Evolutionary conservation across 2,113 vertebrate species (phyloP).

Genomic region (Sisor rabdophorus): DNA sequence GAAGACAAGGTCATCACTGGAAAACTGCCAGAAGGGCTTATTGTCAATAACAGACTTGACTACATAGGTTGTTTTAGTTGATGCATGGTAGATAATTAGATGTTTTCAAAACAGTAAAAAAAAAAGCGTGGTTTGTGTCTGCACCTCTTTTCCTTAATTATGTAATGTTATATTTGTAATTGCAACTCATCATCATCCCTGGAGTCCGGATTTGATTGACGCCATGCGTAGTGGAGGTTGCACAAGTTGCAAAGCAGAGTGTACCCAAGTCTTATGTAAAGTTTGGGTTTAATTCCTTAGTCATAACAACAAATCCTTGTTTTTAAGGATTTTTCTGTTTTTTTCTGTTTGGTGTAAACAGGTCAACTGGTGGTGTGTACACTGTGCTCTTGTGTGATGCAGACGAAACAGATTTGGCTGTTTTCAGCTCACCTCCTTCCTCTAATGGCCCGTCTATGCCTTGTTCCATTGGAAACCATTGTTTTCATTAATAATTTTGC

Average conservation of each 20-base stretch:
- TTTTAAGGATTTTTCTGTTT: neutral
- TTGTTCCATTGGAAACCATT: constrained; percentile 92
- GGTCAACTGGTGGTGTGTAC: constrained; percentile 97
- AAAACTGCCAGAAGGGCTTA: too few species aligned
- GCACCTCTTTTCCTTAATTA: too few species aligned
- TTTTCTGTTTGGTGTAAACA: constrained; percentile 53
- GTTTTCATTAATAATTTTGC: constrained; percentile 97
- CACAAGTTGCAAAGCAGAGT: neutral
- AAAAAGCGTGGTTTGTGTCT: neutral
- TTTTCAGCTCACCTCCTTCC: constrained; percentile 97
- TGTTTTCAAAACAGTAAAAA: neutral
- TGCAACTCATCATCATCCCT: too few species aligned
- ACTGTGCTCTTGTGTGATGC: constrained; percentile 96
- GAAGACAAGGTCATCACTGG: too few species aligned
- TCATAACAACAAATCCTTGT: neutral
- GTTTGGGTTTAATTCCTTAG: neutral
- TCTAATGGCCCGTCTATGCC: constrained; percentile 90
- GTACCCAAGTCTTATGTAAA: neutral
- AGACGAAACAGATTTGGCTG: constrained; percentile 98
- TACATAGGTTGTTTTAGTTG: neutral
- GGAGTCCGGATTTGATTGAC: too few species aligned
- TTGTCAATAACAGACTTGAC: neutral
- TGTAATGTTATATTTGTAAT: neutral
- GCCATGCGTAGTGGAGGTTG: neutral
- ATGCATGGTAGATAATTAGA: neutral